Evolutionary conservation across 2,888 invertebrate genomes (phyloP), one percentile per base, ranked within the genome.

Genomic region (Chaitophorus viminalis): DNA sequence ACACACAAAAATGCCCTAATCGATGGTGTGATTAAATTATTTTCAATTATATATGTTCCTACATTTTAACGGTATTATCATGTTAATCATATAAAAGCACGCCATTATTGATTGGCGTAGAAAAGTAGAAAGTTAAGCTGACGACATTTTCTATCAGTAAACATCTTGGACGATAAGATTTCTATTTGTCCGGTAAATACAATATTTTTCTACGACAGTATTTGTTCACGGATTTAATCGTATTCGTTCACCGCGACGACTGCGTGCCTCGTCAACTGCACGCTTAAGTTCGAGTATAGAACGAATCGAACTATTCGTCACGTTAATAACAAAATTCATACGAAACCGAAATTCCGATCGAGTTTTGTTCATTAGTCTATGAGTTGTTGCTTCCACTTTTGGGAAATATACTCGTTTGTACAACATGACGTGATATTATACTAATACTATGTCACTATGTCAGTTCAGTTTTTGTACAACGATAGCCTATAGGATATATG

Each of bases 171-270:
- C 79, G 65, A 18, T 68, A 18, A 79, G 79, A 79, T 79, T 79
- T 79, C 79, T 79, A 79, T 79, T 79, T 79, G 79, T 21, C 29
- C 21, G 18, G 18, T 8, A 29, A 36, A 17, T 33, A 33, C 29
- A n/a, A 60, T 60, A 3, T 77, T 6, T 77, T 6, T 74, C 33
- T 31, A 54, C 29, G 14, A 21, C 25, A 4, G 21, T 36, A 54
- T 82, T 82, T 54, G 9, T 82, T 82, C 72, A 60, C 36, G 82
- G 72, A 82, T 74, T 74, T 82, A 82, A 82, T 72, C 72, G 74
- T 9, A 52, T n/a, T 36, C 82, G 72, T 72, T 54, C 54, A 54
- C 72, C n/a, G 33, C 33, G 52, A 14, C 46, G n/a, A 14, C 39
- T 46, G 46, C 46, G 11, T 46, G 46, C 11, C 46, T n/a, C 11